Conservation (phyloP, 2,797 vertebrate species). For the Tokudaia muenninki region DNA sequence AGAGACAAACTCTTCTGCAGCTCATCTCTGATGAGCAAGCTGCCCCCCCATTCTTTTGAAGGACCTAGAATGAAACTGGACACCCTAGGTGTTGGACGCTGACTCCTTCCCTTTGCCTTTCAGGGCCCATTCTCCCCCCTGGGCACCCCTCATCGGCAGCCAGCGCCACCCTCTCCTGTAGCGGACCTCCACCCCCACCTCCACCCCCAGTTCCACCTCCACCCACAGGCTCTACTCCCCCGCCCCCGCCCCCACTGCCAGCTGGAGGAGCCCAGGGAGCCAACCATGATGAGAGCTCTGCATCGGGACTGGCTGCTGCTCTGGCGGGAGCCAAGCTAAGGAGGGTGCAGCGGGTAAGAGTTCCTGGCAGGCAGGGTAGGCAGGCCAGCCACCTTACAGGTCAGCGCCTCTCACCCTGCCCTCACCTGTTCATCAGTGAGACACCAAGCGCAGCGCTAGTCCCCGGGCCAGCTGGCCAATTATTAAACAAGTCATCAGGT, state of each 20-base stretch:
- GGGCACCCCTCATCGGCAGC: conserved; percentile 92
- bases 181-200: conserved; percentile 93
- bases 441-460: neutral
- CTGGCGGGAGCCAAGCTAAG: conserved; percentile 98
- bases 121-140: conserved; percentile 91
- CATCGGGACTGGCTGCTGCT: conserved; percentile 96
- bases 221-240: conserved; percentile 89
- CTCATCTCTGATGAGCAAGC: neutral
- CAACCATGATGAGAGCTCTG: conserved; percentile 90
- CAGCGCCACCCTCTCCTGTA: conserved; percentile 88
- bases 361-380: too few relatives aligned
- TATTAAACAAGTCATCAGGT: neutral
- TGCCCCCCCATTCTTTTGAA: neutral
- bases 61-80: neutral
- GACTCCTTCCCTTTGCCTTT: conserved; percentile 18
- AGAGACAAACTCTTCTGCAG: neutral
- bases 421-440: neutral
- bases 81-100: neutral
- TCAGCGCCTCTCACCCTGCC: neutral
- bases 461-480: neutral
- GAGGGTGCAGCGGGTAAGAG: conserved; percentile 96
- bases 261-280: conserved; percentile 88
- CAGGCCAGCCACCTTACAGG: too few relatives aligned
- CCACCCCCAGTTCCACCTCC: conserved; percentile 91
- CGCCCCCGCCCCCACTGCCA: conserved; percentile 90